Percentiles rank a stretch among this genome's conserved stretches.
These are phyloP conservation scores for Scortum barcoo DNA, from an alignment of 2,113 vertebrate genomes.

Conservation along the genomic window DNA sequence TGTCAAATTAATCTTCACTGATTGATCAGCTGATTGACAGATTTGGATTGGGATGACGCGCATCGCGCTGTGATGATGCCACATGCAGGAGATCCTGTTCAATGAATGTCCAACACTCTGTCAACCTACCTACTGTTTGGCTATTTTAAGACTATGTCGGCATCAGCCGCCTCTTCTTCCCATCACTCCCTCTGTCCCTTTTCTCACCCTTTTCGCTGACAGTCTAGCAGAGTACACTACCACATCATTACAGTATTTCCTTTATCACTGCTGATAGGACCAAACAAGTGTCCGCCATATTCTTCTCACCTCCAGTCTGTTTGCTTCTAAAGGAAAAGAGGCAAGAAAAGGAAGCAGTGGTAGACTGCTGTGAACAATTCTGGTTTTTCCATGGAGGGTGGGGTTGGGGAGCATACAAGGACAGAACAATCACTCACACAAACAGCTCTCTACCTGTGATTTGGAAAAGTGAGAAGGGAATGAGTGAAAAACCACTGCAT, in stretches of 20 bases:
- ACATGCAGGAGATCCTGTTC: constrained; percentile 55
- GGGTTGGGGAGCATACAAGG: constrained; percentile 12
- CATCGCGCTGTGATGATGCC: constrained; percentile 40
- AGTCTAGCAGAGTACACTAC: constrained; percentile 46
- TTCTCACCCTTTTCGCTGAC: constrained; percentile 65
- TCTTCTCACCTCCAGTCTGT: constrained; percentile 53
- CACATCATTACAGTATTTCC: constrained; percentile 56
- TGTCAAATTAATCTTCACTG: constrained; percentile 62
- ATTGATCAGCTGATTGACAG: constrained; percentile 63
- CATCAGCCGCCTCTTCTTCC: constrained; percentile 40
- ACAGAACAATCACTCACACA: constrained; percentile 39
- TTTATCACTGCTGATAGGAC: constrained; percentile 69
- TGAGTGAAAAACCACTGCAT: constrained; percentile 50
- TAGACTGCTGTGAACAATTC: constrained; percentile 37
- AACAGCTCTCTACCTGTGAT: constrained; percentile 51
- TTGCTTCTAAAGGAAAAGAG: constrained; percentile 54
- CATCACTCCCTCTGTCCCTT: constrained; percentile 58
- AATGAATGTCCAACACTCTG: constrained; percentile 44
- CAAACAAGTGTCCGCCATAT: constrained; percentile 55
- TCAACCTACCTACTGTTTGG: constrained; percentile 49
- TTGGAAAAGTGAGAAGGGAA: constrained; percentile 53
- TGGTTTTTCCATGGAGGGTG: constrained; percentile 25
- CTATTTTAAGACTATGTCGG: constrained; percentile 63
- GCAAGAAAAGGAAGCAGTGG: constrained; percentile 34
- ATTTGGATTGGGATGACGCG: constrained; percentile 51